These are phyloP conservation scores for Helarctos malayanus DNA, from an alignment of 2,797 vertebrate species.

Conservation along the genomic window DNA sequence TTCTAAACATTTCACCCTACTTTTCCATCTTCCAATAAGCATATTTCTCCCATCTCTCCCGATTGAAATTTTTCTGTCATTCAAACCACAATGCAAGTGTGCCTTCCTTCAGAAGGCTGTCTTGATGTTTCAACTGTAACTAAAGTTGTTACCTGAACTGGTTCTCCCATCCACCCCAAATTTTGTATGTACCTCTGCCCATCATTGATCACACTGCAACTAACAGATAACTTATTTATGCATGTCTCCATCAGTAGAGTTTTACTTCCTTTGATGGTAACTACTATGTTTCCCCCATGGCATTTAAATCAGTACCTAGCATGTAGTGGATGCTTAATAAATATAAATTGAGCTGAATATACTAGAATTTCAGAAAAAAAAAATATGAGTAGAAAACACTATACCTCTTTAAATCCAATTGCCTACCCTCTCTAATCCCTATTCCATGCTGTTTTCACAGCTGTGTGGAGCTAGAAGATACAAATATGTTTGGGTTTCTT, in stretches of 20 bases:
- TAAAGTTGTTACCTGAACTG: background rate
- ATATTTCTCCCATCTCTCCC: background rate
- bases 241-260: background rate
- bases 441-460: background rate
- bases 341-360: background rate
- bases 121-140: background rate
- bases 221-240: background rate
- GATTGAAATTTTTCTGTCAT: background rate
- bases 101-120: background rate
- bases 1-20: background rate
- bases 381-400: background rate
- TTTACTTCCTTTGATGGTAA: background rate
- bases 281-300: background rate
- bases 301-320: background rate
- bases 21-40: background rate
- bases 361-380: conserved; percentile 18
- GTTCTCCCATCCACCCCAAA: background rate
- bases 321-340: background rate
- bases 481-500: conserved; percentile 21
- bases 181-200: background rate
- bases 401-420: conserved; percentile 18
- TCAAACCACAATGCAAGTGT: background rate
- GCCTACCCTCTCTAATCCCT: background rate
- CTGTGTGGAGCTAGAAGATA: background rate
- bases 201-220: background rate